Conservation (phyloP, 2,888 invertebrate genomes). For the Capitulum mitella region DNA sequence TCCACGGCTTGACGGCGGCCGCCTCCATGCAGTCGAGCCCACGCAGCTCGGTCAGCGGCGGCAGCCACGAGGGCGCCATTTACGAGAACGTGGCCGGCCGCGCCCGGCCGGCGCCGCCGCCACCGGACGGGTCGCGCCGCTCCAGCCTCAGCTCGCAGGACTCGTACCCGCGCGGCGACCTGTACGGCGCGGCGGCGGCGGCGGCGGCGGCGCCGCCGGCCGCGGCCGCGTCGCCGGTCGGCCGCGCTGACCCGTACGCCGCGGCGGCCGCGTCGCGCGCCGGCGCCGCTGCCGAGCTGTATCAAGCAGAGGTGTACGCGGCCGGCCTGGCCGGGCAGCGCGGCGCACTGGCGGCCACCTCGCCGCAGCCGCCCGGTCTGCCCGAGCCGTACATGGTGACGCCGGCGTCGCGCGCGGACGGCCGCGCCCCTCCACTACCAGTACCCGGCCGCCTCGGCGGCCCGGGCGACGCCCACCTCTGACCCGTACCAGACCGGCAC, state of each 20-base stretch:
- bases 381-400: background rate
- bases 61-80: slow-evolving; percentile 14
- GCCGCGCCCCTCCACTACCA: background rate
- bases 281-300: background rate
- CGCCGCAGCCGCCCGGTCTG: background rate
- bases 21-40: slow-evolving; percentile 25
- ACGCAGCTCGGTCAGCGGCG: slow-evolving; percentile 19
- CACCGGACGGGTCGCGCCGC: slow-evolving; percentile 19
- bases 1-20: background rate
- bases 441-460: background rate
- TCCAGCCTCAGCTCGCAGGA: slow-evolving; percentile 21
- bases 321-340: background rate
- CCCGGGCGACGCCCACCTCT: background rate
- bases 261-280: background rate
- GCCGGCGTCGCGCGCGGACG: background rate
- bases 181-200: background rate
- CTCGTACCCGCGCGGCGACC: slow-evolving; percentile 9
- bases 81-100: slow-evolving; percentile 25
- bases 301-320: background rate
- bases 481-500: background rate
- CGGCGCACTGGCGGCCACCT: background rate
- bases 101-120: slow-evolving; percentile 7
- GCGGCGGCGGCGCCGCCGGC: background rate
- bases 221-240: background rate
- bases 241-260: background rate